These are phyloP conservation scores for Uropsilus gracilis DNA, from an alignment of 2,113 vertebrate species.

Conservation along the genomic window DNA sequence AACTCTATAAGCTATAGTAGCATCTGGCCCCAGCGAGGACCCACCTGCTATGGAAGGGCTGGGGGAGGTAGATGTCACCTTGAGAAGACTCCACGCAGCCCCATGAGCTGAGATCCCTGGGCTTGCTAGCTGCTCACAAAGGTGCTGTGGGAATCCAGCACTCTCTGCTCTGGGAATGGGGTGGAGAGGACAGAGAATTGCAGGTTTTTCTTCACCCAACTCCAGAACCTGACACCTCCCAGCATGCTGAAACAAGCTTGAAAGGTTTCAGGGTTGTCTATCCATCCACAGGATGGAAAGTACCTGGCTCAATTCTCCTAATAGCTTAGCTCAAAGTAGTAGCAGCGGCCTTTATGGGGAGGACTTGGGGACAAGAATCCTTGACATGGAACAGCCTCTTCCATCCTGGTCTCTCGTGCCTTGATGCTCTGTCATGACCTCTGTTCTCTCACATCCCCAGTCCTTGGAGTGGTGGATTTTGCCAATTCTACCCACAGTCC, in stretches of 20 bases:
- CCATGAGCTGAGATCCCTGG: background rate
- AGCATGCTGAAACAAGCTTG: background rate
- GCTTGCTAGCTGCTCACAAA: rapidly evolving
- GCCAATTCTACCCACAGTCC: rapidly evolving
- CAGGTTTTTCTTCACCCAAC: background rate
- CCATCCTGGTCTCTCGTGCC: background rate
- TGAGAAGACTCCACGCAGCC: background rate
- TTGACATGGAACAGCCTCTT: background rate
- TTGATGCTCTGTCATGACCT: background rate
- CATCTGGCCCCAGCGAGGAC: background rate
- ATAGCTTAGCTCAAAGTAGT: background rate
- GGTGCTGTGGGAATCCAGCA: background rate
- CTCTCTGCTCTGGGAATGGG: too few relatives aligned
- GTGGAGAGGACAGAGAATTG: background rate
- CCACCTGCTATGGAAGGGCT: background rate
- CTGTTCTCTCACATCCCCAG: background rate
- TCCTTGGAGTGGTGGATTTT: background rate
- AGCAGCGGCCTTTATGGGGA: background rate
- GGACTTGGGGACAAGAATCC: background rate
- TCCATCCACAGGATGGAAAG: background rate
- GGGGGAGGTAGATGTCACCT: background rate
- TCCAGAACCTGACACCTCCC: background rate
- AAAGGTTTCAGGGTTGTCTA: background rate
- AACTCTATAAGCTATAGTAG: background rate
- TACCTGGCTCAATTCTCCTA: background rate